Base-by-base conservation (phyloP, 2,113 vertebrate species). In the Scomber japonicus region DNA sequence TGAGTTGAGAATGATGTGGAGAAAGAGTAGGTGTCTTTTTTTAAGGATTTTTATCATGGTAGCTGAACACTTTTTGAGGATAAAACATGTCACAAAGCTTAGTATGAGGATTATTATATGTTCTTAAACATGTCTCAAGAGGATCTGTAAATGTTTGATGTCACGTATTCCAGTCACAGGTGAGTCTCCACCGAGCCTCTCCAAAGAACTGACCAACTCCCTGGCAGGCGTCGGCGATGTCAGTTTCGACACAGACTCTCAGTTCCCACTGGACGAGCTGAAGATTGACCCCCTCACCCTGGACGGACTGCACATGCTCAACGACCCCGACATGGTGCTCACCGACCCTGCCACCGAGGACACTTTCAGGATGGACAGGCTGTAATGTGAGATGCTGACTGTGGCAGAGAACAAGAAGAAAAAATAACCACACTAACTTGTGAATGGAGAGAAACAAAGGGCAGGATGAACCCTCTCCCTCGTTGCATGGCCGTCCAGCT, bases 281-380 rank as follows among this genome's bases (percentile, higher is more conserved):
- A 99, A 98, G 96, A 99, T 99, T 27, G 98, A 99, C 92, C 98
- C 98, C 14, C 95, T 99, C 77, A 99, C 98, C 81, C 81, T 99
- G 88, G 98, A 99, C 30, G 98, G 98, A 92, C 96, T 99, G 74
- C 98, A 99, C 95, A 99, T 99, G 98, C 97, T 99, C 76, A 99
- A 99, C 0, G 98, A 98, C 94, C 98, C 98, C 0, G 98, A 99
- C 94, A 98, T 99, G 97, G 98, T 99, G 90, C 96, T 99, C 19
- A 88, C 98, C 0, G 98, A 97, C 94, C 95, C 98, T 0, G 98
- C 98, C 92, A 99, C 98, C 0, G 98, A 99, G 94, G 98, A 99
- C 95, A 98, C 98, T 24, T 99, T 99, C 94, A 95, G 98, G 84
- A 99, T 99, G 98, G 98, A 99, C 92, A 95, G 98, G 84, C 97